Conservation (phyloP, 2,888 invertebrate species). For the Drosophila prostipennis region DNA sequence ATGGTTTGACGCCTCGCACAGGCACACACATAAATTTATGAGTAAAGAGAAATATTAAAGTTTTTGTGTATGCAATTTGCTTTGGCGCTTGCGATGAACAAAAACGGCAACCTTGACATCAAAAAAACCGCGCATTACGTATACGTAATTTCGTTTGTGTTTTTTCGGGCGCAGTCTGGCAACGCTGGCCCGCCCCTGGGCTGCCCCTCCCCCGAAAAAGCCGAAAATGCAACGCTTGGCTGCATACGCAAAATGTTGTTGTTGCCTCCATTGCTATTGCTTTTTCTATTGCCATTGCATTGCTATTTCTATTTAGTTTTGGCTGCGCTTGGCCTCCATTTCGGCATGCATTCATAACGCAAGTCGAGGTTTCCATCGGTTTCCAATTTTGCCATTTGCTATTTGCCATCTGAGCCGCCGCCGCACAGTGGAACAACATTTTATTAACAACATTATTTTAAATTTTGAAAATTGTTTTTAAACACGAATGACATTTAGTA, state of each 20-base stretch:
- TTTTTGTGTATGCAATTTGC: slow-evolving; percentile 14
- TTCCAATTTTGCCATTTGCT: slow-evolving; percentile 74
- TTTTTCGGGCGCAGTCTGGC: slow-evolving; percentile 62
- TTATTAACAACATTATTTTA: no score
- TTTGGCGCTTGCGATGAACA: slow-evolving; percentile 3
- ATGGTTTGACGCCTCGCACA: slow-evolving; percentile 41
- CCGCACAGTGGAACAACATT: slow-evolving; percentile 5
- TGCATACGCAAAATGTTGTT: slow-evolving; percentile 64
- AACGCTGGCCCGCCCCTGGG: slow-evolving; percentile 48
- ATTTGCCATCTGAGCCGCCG: slow-evolving; percentile 71
- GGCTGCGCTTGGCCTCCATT: slow-evolving; percentile 80
- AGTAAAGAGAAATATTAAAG: slow-evolving; percentile 53
- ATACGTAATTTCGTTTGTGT: slow-evolving; percentile 52
- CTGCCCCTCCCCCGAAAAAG: slow-evolving; percentile 16
- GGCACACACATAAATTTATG: neutral
- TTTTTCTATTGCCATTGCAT: slow-evolving; percentile 57
- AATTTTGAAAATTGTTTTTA: neutral
- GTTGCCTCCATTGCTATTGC: slow-evolving; percentile 13
- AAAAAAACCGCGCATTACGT: slow-evolving; percentile 43
- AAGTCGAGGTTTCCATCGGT: slow-evolving; percentile 79
- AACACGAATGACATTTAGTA: no score
- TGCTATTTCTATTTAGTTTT: slow-evolving; percentile 72
- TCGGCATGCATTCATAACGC: slow-evolving; percentile 78
- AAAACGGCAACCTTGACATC: slow-evolving; percentile 31
- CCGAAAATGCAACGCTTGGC: slow-evolving; percentile 78